A percentile compares a stretch with the other conserved stretches of the same genome.
These are phyloP conservation scores for Aphidius ervi DNA, from an alignment of 1,140 invertebrate species.

Conservation along the genomic window DNA sequence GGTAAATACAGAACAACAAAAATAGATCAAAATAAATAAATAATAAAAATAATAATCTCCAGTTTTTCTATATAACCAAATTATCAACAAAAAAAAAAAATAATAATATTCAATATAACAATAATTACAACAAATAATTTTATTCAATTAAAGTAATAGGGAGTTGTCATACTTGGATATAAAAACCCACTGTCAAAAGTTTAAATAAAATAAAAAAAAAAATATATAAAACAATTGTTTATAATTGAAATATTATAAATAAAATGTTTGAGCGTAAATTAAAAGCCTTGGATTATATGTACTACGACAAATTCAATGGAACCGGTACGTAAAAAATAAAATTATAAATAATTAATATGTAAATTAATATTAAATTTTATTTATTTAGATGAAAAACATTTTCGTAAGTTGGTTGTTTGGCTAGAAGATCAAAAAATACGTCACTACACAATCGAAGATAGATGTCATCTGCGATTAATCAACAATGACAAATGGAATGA, in stretches of 20 bases:
- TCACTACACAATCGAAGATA: slow-evolving; percentile 79
- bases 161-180: too few species aligned
- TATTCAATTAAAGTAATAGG: too few species aligned
- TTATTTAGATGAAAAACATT: slow-evolving; percentile 69
- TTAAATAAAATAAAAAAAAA: too few species aligned
- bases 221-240: too few species aligned
- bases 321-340: slow-evolving; percentile 54
- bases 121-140: too few species aligned
- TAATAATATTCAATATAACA: too few species aligned
- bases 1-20: too few species aligned
- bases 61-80: too few species aligned
- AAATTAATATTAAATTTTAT: slow-evolving; percentile 14
- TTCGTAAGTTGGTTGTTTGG: slow-evolving; percentile 81
- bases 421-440: slow-evolving; percentile 93
- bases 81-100: too few species aligned
- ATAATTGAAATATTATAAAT: neutral
- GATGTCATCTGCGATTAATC: slow-evolving; percentile 66
- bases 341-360: neutral
- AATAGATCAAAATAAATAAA: too few species aligned
- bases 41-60: too few species aligned
- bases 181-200: too few species aligned
- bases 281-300: slow-evolving; percentile 70
- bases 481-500: slow-evolving; percentile 65
- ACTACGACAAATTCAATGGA: slow-evolving; percentile 63
- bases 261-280: slow-evolving; percentile 70